Evolutionary conservation across 2,797 vertebrate species (phyloP).

Genomic region (Oreonectes daqikongensis): DNA sequence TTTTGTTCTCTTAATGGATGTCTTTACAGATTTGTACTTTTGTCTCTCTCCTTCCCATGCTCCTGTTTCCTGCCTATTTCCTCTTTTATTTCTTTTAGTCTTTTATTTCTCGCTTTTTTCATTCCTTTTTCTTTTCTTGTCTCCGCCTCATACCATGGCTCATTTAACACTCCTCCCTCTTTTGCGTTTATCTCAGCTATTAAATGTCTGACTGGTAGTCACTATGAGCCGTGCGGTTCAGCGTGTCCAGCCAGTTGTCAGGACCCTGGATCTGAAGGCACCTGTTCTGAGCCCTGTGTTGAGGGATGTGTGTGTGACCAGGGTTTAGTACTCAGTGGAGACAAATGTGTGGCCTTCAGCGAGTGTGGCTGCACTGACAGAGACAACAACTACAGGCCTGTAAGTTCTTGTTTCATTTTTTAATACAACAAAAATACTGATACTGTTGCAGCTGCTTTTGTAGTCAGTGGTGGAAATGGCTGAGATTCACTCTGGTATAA

Average conservation of each 20-base stretch:
- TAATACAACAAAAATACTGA: no score
- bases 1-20: constrained; percentile 6
- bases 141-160: not conserved
- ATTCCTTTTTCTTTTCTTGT: not conserved
- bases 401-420: constrained; percentile 59
- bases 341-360: constrained; percentile 79
- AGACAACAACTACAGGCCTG: constrained; percentile 78
- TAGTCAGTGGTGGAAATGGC: no score
- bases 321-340: constrained; percentile 82
- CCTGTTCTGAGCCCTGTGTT: constrained; percentile 77
- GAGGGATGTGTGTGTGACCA: constrained; percentile 87
- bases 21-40: constrained; percentile 6
- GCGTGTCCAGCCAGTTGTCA: constrained; percentile 83
- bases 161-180: not conserved
- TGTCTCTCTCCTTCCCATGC: not conserved
- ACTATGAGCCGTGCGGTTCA: constrained; percentile 77
- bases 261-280: constrained; percentile 60
- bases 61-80: not conserved
- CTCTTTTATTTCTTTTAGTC: not conserved
- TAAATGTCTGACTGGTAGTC: constrained; percentile 80
- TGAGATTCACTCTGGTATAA: no score
- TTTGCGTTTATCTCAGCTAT: constrained; percentile 72
- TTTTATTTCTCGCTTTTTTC: not conserved
- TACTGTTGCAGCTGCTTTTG: no score
- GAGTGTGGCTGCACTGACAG: constrained; percentile 83